Base-by-base conservation (phyloP, 2,888 invertebrate genomes). In the Stramonita haemastoma region DNA sequence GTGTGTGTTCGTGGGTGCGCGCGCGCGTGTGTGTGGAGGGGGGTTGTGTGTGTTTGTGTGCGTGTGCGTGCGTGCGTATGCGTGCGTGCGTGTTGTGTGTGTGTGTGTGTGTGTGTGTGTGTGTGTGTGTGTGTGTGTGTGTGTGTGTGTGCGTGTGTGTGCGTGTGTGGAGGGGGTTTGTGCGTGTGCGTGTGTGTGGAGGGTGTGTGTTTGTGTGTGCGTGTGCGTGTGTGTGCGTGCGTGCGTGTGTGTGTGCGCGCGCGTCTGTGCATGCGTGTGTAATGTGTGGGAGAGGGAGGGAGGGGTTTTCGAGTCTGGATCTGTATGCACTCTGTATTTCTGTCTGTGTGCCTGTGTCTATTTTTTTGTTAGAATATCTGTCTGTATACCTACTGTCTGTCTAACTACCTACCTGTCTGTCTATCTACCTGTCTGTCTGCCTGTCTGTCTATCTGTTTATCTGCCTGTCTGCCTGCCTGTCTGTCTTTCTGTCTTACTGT, bases 41-140 rank as follows among this genome's bases (percentile, higher is more conserved):
- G n/a, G n/a, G n/a, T n/a, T 70, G 70, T 70, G 70, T 70, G 70
- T 15, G 70, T 70, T 22, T 15, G 70, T 70, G 70, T 15, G 77
- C 32, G 77, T 32, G 77, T 77, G 77, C 32, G 77, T 77, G 77
- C 32, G 77, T 77, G 77, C 32, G 77, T 77, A 32, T 32, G 77
- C 32, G 77, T 77, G 77, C 6, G 77, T 29, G 77, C 13, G n/a
- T n/a, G n/a, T n/a, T n/a, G n/a, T n/a, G n/a, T n/a, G n/a, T n/a
- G n/a, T n/a, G n/a, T n/a, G n/a, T n/a, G 77, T 13, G 77, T 36
- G 36, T 46, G 46, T 83, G 46, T 46, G 83, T 26, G 83, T 46
- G 83, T 83, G 83, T 36, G 83, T 83, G 34, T 36, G 83, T 36
- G 83, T 83, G 83, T n/a, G 83, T 36, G 83, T n/a, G 83, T 36